Percentiles rank a stretch among this genome's conserved stretches.
These are phyloP conservation scores for Rhodinocichla rosea DNA, from an alignment of 2,113 vertebrate genomes.

Conservation along the genomic window DNA sequence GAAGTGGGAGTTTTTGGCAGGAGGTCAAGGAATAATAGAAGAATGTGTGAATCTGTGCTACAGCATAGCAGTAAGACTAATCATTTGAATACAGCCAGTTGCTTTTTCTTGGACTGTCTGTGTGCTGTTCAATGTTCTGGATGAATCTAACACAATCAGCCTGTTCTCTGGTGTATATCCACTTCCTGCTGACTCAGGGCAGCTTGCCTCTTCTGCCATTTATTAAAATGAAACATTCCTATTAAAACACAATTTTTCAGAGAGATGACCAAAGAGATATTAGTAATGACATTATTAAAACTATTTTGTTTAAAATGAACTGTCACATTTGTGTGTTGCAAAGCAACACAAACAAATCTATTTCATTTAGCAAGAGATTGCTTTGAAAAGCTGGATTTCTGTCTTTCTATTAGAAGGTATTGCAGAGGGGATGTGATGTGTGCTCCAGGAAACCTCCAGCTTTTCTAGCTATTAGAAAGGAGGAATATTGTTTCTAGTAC, in stretches of 20 bases:
- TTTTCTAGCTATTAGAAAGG: conserved; percentile 70
- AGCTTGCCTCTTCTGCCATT: conserved; percentile 79
- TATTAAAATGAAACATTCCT: conserved; percentile 78
- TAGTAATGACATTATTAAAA: conserved; percentile 74
- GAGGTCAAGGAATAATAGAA: conserved; percentile 84
- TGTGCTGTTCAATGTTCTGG: conserved; percentile 79
- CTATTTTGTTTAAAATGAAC: conserved; percentile 70
- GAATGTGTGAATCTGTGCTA: conserved; percentile 80
- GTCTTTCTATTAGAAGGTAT: conserved; percentile 29
- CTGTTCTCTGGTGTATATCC: conserved; percentile 80
- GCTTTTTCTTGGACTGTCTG: conserved; percentile 70
- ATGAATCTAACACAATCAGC: conserved; percentile 82
- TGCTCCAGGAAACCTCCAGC: conserved; percentile 64
- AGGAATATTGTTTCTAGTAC: conserved; percentile 69
- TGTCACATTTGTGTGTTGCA: conserved; percentile 58
- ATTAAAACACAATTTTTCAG: conserved; percentile 71
- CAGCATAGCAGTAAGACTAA: conserved; percentile 76
- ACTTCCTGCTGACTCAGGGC: conserved; percentile 82
- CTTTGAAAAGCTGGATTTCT: conserved; percentile 60
- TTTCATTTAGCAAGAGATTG: conserved; percentile 60
- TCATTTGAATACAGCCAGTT: conserved; percentile 81
- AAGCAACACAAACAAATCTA: conserved; percentile 63
- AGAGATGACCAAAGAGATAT: conserved; percentile 72
- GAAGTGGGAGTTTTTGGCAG: conserved; percentile 83
- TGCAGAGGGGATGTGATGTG: conserved; percentile 57